Evolutionary conservation across 2,113 vertebrate genomes (phyloP).

Genomic region (Pygoscelis antarcticus): DNA sequence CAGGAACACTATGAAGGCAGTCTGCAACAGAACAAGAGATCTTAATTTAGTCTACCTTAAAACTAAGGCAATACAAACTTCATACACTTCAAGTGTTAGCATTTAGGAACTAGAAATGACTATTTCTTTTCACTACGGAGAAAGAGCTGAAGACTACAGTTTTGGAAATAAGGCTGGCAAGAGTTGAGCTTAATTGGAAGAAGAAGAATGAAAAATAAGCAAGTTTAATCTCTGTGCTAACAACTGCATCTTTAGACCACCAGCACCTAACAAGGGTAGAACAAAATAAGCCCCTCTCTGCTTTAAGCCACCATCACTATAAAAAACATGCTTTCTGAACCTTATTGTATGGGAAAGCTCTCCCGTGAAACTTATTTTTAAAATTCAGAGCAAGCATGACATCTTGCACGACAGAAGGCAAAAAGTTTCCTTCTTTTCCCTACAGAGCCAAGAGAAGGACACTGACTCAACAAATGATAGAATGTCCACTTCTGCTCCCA

Average conservation of each 20-base stretch:
- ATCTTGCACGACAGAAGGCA: background rate
- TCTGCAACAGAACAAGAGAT: slow-evolving; percentile 56
- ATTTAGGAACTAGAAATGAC: background rate
- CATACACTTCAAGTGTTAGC: background rate
- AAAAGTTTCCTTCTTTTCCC: background rate
- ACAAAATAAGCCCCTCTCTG: background rate
- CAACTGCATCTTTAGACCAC: background rate
- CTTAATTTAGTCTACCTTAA: background rate
- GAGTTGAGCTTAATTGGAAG: background rate
- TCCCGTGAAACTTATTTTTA: background rate
- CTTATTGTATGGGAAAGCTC: background rate
- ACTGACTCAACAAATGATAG: background rate
- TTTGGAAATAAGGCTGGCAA: background rate
- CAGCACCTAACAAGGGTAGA: background rate
- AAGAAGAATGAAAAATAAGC: background rate
- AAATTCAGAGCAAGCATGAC: background rate
- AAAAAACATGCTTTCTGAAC: background rate
- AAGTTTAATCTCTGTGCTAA: background rate
- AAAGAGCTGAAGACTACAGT: background rate
- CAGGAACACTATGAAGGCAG: slow-evolving; percentile 82
- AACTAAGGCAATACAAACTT: background rate
- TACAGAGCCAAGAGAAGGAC: background rate
- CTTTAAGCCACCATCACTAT: background rate
- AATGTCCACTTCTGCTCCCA: background rate
- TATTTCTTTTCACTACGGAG: background rate